Base-by-base conservation (phyloP, 2,797 vertebrate species). In the Cyclopterus lumpus region DNA sequence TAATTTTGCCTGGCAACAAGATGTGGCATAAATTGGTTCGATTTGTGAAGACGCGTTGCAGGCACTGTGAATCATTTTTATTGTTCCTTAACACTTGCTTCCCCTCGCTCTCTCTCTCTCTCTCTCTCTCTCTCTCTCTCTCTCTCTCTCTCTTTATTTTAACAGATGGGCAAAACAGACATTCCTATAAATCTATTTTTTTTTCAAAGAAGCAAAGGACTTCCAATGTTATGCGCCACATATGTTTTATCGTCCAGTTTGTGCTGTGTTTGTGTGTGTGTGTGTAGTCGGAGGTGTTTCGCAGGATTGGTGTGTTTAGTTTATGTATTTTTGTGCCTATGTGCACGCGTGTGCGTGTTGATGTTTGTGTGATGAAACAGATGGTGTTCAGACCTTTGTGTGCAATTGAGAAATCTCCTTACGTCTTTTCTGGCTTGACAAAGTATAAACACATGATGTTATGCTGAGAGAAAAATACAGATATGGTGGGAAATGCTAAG, bases 111-210 rank as follows among this genome's bases (percentile, higher is more conserved):
- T 73, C 58, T 68, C 18, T 46, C 16, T 30, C n/a, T 15, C 30
- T 49, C 51, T 44, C 63, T 72, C 62, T 81, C 75, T 64, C 63
- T 75, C 63, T 74, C 62, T 70, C 62, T 66, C 63, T 73, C 64
- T 74, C 63, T 80, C 73, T 67, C 64, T 75, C 8, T 48, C 6
- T 44, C 85, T 87, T 93, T 89, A 83, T 92, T 92, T 88, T 85
- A 93, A 90, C 94, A 94, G 94, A 95, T 95, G 94, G 93, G 81
- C 87, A 82, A 93, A 93, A 84, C 93, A 94, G 89, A 93, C 90
- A 81, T 88, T 83, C 86, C 88, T 85, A 83, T 94, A 90, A 94
- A 94, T 93, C 88, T 77, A 60, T 84, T 87, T 88, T 76, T 30
- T 30, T 73, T 87, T 15, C 73, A 77, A 86, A 84, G 84, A 81